phyloP scores from a whole-genome alignment of 2,888 invertebrate species.

The Lutraria lutraria region DNA sequence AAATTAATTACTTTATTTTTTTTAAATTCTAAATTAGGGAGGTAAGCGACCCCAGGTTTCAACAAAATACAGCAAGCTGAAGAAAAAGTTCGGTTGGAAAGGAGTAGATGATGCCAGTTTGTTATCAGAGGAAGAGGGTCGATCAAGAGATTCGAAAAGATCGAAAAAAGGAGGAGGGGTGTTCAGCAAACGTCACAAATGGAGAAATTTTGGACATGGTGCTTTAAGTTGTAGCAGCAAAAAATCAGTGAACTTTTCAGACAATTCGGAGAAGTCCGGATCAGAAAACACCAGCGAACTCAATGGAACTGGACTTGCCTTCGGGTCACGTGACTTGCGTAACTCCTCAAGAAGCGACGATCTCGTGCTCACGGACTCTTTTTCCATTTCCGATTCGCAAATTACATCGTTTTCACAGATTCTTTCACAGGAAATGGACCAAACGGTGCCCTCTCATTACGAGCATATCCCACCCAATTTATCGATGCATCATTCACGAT shows the following conservation, averaged over 20 bases:
- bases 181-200: constrained; percentile 67
- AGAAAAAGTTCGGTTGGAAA: constrained; percentile 71
- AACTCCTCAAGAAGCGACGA: constrained; percentile 28
- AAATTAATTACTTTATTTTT: no score
- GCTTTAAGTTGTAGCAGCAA: constrained; percentile 22
- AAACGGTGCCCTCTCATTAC: constrained; percentile 38
- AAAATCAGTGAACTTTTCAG: constrained; percentile 52
- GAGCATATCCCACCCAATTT: neutral
- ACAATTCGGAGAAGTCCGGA: constrained; percentile 53
- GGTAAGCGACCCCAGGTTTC: constrained; percentile 64
- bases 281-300: constrained; percentile 47
- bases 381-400: constrained; percentile 60
- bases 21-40: constrained; percentile 42
- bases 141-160: constrained; percentile 73
- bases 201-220: constrained; percentile 48
- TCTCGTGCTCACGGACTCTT: constrained; percentile 37
- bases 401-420: constrained; percentile 64
- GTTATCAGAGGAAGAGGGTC: constrained; percentile 67
- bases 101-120: constrained; percentile 63
- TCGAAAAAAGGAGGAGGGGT: constrained; percentile 70
- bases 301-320: constrained; percentile 32
- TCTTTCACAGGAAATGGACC: constrained; percentile 44
- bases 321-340: constrained; percentile 15
- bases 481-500: neutral
- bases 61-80: constrained; percentile 65